phyloP scores from a whole-genome alignment of 1,140 invertebrate species.

The Rhagoletis pomonella region DNA sequence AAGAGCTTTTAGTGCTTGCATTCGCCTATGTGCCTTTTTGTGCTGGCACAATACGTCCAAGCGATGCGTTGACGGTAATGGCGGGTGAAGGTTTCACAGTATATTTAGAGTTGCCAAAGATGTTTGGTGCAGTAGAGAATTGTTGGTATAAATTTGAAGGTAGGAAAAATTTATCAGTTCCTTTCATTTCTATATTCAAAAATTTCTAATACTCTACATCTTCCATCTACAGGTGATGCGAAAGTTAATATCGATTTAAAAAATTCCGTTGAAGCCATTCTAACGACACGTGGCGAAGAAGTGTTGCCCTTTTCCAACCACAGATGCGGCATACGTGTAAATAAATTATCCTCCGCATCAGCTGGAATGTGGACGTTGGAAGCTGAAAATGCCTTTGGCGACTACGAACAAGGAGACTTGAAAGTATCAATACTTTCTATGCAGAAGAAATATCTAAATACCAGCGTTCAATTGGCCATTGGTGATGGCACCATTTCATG shows the following conservation, averaged over 20 bases:
- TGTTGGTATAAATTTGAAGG: constrained; percentile 58
- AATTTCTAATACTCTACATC: neutral
- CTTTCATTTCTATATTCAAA: neutral
- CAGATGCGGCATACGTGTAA: constrained; percentile 57
- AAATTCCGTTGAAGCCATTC: constrained; percentile 43
- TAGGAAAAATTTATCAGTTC: constrained; percentile 13
- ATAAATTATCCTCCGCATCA: constrained; percentile 43
- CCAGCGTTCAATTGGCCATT: constrained; percentile 47
- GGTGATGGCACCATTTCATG: constrained; percentile 55
- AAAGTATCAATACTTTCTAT: constrained; percentile 35
- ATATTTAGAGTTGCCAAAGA: constrained; percentile 57
- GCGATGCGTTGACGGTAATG: constrained; percentile 12
- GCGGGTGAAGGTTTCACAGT: constrained; percentile 55
- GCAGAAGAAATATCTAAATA: constrained; percentile 55
- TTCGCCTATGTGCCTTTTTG: neutral
- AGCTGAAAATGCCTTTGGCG: constrained; percentile 53
- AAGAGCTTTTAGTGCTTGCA: neutral
- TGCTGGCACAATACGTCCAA: constrained; percentile 53
- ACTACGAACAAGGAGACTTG: constrained; percentile 39
- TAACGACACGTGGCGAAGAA: constrained; percentile 41
- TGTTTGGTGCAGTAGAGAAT: constrained; percentile 55
- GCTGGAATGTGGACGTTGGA: constrained; percentile 53
- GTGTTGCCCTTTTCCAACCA: constrained; percentile 49
- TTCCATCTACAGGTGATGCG: constrained; percentile 33
- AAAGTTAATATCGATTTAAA: constrained; percentile 55